These are phyloP conservation scores for Epinephelus cyanopodus DNA, from an alignment of 2,113 vertebrate species.

Conservation along the genomic window DNA sequence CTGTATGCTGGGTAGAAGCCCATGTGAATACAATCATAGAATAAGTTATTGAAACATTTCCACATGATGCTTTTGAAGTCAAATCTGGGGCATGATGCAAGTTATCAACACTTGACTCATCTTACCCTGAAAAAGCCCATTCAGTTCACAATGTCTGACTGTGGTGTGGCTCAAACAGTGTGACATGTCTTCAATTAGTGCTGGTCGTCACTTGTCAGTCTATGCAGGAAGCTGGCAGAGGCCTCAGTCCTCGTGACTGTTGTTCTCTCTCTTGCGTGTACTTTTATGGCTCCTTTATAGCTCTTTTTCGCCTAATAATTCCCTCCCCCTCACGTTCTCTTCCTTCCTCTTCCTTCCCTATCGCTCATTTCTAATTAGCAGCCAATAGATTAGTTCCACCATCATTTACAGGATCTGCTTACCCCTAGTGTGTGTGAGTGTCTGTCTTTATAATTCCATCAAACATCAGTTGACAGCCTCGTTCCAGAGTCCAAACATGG, in stretches of 20 bases:
- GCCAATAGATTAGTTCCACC: constrained; percentile 52
- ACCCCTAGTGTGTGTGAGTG: constrained; percentile 10
- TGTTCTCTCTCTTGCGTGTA: constrained; percentile 21
- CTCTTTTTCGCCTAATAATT: constrained; percentile 18
- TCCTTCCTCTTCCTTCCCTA: constrained; percentile 27
- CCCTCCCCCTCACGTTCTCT: not conserved
- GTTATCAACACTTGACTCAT: constrained; percentile 8
- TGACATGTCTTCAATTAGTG: constrained; percentile 41
- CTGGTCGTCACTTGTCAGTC: constrained; percentile 1
- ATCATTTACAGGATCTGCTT: constrained; percentile 43
- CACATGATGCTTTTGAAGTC: constrained; percentile 31
- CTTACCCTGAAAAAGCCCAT: not conserved
- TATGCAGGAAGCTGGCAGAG: constrained; percentile 13
- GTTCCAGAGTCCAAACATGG: constrained; percentile 30
- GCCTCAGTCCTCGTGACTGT: constrained; percentile 17
- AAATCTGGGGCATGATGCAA: constrained; percentile 4
- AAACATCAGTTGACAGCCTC: constrained; percentile 52
- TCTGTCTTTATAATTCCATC: constrained; percentile 41
- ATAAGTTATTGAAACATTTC: not conserved
- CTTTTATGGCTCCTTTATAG: constrained; percentile 21
- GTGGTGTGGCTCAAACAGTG: constrained; percentile 30
- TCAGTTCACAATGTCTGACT: constrained; percentile 14
- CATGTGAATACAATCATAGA: constrained; percentile 19
- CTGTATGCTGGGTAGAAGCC: not conserved
- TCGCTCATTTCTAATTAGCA: constrained; percentile 57